phyloP scores from a whole-genome alignment of 1,140 invertebrate species.

The Pseudobourletiella spinata region DNA sequence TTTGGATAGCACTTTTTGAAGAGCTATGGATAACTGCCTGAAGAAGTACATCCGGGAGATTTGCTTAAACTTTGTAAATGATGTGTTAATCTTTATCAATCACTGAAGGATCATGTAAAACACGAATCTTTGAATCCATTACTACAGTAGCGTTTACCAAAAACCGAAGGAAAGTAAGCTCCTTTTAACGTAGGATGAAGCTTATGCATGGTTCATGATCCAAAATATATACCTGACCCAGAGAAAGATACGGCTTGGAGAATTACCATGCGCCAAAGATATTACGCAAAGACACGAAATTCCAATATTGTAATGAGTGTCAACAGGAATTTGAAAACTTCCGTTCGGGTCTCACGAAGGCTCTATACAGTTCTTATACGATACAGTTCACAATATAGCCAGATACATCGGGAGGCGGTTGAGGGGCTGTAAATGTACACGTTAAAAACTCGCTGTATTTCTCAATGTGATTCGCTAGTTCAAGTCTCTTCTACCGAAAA shows the following conservation, averaged over 20 bases:
- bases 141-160: conserved; percentile 7
- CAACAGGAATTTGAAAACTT: conserved; percentile 32
- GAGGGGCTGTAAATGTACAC: conserved; percentile 38
- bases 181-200: not conserved
- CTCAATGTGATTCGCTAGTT: conserved; percentile 43
- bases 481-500: conserved; percentile 41
- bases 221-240: conserved; percentile 37
- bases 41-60: conserved; percentile 2
- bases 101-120: conserved; percentile 1
- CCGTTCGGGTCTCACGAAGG: conserved; percentile 20
- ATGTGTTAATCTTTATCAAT: conserved; percentile 10
- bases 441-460: conserved; percentile 30
- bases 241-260: conserved; percentile 35
- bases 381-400: conserved; percentile 37
- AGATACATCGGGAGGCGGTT: conserved; percentile 35
- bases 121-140: conserved; percentile 3
- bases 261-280: conserved; percentile 37
- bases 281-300: conserved; percentile 32
- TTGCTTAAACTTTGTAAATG: conserved; percentile 18
- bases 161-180: conserved; percentile 14
- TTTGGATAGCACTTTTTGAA: conserved; percentile 38
- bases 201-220: conserved; percentile 40
- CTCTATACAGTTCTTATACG: conserved; percentile 32
- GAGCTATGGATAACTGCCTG: conserved; percentile 28
- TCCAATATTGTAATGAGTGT: conserved; percentile 14